Evolutionary conservation across 2,888 invertebrate genomes (phyloP).

Genomic region (Acronicta aceris): DNA sequence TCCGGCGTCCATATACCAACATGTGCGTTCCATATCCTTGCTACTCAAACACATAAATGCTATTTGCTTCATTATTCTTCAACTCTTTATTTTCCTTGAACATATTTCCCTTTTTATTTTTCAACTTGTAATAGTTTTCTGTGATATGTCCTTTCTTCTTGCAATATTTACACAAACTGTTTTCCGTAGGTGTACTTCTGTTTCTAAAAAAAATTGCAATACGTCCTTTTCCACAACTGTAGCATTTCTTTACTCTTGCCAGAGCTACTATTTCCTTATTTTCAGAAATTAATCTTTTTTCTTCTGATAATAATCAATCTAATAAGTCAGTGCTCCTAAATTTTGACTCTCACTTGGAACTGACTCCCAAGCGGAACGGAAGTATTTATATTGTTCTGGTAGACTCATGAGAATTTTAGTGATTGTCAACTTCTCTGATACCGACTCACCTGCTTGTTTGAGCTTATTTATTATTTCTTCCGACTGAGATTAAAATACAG

Average conservation of each 20-base stretch:
- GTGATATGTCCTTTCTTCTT: background rate
- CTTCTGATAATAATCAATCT: background rate
- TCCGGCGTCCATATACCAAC: too few species aligned
- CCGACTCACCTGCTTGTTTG: background rate
- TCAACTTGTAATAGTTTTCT: too few species aligned
- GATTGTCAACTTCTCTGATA: conserved; percentile 1
- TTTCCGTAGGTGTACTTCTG: background rate
- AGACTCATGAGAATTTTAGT: background rate
- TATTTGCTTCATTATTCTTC: too few species aligned
- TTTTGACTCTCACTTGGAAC: background rate
- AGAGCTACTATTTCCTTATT: conserved; percentile 1
- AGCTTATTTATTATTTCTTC: background rate
- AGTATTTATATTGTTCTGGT: background rate
- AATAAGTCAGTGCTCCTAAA: background rate
- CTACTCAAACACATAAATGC: too few species aligned
- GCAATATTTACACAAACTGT: background rate
- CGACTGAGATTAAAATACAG: background rate
- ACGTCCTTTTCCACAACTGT: background rate
- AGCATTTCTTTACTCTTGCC: conserved; percentile 1
- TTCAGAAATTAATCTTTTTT: background rate
- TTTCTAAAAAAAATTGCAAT: background rate
- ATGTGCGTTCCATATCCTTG: accelerated
- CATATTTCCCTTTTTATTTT: too few species aligned
- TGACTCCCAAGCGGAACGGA: conserved; percentile 5
- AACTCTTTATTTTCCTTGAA: too few species aligned